A percentile compares a stretch with the other conserved stretches of the same genome.
phyloP scores from a whole-genome alignment of 2,888 invertebrate species.

The Amphimallon solstitiale region DNA sequence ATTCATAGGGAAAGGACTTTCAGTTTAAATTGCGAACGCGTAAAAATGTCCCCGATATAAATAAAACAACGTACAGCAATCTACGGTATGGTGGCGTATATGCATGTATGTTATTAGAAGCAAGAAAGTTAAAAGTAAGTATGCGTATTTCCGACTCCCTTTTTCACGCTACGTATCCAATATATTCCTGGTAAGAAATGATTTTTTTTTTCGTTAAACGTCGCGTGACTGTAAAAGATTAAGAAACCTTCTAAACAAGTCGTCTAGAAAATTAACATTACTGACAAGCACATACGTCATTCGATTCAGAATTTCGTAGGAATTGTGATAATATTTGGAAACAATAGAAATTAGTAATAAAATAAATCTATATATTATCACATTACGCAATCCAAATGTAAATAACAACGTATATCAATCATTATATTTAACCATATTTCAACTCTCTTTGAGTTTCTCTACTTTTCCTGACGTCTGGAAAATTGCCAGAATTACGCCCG shows the following conservation, averaged over 20 bases:
- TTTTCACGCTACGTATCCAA: constrained; percentile 14
- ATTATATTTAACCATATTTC: no score
- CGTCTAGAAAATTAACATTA: constrained; percentile 17
- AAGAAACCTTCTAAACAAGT: constrained; percentile 19
- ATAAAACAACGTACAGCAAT: not conserved
- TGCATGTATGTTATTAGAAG: constrained; percentile 14
- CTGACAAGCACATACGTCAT: not conserved
- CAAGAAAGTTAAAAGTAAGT: not conserved
- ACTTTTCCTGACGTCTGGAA: no score
- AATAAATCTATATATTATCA: no score
- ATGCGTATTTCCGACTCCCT: constrained; percentile 16
- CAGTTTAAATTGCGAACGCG: constrained; percentile 5
- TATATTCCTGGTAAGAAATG: constrained; percentile 14
- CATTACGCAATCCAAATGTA: no score
- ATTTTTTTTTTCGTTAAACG: constrained; percentile 3
- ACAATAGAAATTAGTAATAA: no score
- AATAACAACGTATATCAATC: no score
- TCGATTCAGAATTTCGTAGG: no score
- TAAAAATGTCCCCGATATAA: constrained; percentile 15
- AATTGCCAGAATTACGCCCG: no score
- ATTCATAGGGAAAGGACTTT: constrained; percentile 12
- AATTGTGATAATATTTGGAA: no score
- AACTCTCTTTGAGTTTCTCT: no score
- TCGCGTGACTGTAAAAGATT: constrained; percentile 31
- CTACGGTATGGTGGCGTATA: not conserved